phyloP scores from a whole-genome alignment of 2,797 vertebrate genomes.

The Periparus ater region DNA sequence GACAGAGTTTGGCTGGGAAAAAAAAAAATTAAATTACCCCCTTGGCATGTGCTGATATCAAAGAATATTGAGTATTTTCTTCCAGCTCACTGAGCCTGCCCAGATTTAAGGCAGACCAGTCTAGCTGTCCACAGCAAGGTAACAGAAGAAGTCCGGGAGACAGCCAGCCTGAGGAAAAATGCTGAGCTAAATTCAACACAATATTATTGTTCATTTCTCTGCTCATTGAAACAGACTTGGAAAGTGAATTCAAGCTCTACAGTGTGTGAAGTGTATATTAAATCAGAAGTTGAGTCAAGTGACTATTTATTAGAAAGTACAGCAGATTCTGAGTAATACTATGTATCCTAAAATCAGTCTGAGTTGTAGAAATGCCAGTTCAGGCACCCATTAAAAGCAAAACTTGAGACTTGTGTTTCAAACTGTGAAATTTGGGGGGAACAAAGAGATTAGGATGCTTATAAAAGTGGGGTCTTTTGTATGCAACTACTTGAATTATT shows the following conservation, averaged over 20 bases:
- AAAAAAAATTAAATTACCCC: background rate
- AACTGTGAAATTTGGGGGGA: background rate
- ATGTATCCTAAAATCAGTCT: background rate
- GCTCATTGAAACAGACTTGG: background rate
- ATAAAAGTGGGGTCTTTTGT: background rate
- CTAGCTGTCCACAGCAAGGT: background rate
- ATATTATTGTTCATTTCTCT: background rate
- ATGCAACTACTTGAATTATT: background rate
- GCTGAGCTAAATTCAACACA: background rate
- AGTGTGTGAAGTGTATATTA: background rate
- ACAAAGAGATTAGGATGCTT: background rate
- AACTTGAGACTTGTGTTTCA: background rate
- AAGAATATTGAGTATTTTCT: constrained; percentile 5
- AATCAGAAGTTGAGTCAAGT: background rate
- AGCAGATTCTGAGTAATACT: background rate
- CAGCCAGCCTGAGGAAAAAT: background rate
- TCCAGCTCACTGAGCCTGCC: background rate
- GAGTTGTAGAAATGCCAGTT: background rate
- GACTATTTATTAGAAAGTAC: background rate
- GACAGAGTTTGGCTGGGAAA: background rate
- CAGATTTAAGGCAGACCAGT: background rate
- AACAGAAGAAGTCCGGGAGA: background rate
- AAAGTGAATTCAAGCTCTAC: background rate
- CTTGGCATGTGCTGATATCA: background rate
- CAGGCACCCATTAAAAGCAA: background rate